Evolutionary conservation across 2,888 invertebrate species (phyloP).

Genomic region (Bombyx huttoni): DNA sequence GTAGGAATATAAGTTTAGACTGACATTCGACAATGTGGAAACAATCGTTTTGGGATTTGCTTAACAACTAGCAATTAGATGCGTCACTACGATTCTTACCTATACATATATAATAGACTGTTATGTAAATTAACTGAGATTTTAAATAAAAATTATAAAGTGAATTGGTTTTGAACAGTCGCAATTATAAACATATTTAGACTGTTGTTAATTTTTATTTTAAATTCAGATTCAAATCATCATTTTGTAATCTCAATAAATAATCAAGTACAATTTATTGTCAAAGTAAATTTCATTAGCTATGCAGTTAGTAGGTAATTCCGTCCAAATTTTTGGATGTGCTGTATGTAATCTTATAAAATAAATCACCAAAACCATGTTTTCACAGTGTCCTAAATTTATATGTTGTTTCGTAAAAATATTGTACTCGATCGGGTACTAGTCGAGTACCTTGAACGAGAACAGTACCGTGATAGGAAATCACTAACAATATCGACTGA

Average conservation of each 20-base stretch:
- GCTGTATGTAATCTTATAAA: conserved; percentile 25
- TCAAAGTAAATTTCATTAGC: background rate
- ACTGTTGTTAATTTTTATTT: background rate
- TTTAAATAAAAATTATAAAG: background rate
- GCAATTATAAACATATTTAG: too few relatives aligned
- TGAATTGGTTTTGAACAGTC: too few relatives aligned
- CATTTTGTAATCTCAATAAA: background rate
- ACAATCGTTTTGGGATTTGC: conserved; percentile 17
- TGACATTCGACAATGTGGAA: conserved; percentile 53
- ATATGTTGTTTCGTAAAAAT: conserved; percentile 4
- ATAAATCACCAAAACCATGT: conserved; percentile 23
- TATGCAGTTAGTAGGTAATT: conserved; percentile 16
- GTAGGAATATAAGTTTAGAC: conserved; percentile 45
- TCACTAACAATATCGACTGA: conserved; percentile 65
- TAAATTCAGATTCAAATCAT: background rate
- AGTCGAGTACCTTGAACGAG: conserved; percentile 38
- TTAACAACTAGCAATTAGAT: background rate
- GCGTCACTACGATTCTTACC: background rate
- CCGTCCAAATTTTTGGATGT: conserved; percentile 66
- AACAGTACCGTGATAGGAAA: conserved; percentile 49
- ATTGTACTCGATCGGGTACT: conserved; percentile 29
- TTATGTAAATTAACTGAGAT: background rate
- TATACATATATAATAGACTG: background rate
- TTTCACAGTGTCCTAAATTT: conserved; percentile 35
- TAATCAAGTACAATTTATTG: background rate